phyloP scores from a whole-genome alignment of 2,797 vertebrate species.

The Eulemur rubriventer region DNA sequence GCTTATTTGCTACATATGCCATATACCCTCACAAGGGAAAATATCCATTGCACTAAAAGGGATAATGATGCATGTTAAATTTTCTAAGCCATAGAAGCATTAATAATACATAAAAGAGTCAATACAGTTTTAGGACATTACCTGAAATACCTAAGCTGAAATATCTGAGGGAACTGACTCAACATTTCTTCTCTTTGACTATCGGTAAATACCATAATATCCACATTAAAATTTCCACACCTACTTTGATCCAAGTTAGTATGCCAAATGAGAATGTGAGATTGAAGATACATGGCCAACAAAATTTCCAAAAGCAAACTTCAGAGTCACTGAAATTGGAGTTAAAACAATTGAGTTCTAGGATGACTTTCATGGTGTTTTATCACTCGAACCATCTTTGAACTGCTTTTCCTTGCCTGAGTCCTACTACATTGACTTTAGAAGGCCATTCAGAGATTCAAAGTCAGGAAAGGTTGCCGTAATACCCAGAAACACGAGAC shows the following conservation, averaged over 20 bases:
- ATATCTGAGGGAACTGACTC: background rate
- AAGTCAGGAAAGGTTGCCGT: background rate
- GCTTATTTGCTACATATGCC: background rate
- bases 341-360: background rate
- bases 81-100: background rate
- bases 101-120: background rate
- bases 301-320: background rate
- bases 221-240: background rate
- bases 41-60: background rate
- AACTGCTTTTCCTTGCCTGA: no score
- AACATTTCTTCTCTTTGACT: background rate
- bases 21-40: background rate
- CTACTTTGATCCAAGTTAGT: background rate
- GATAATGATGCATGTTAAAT: background rate
- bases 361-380: background rate
- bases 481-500: background rate
- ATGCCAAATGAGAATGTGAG: background rate
- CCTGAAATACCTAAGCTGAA: background rate
- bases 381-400: background rate
- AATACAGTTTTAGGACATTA: background rate
- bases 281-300: background rate
- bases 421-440: fast-evolving
- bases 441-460: background rate
- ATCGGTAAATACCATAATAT: fast-evolving
- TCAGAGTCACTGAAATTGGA: background rate